Conservation (phyloP, 2,888 invertebrate species). For the Apodemia mormo region DNA sequence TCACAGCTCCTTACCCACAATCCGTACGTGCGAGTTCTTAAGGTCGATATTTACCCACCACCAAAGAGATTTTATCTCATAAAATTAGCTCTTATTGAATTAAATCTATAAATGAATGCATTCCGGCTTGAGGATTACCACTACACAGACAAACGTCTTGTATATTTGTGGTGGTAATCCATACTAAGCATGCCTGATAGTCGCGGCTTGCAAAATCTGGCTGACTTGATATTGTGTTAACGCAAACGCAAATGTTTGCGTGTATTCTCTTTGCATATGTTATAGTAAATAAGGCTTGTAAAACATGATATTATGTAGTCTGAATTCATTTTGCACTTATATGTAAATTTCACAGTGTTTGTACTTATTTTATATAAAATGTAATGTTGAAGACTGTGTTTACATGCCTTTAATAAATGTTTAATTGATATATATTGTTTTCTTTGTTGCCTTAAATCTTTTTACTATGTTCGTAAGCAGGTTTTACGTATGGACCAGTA, state of each 20-base stretch:
- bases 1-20: too few relatives aligned
- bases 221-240: background rate
- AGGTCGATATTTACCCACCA: too few relatives aligned
- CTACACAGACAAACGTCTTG: too few relatives aligned
- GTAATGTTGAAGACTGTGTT: conserved; percentile 3
- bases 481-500: too few relatives aligned
- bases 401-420: conserved; percentile 10
- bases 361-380: conserved; percentile 7
- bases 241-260: background rate
- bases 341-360: background rate
- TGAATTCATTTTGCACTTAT: background rate
- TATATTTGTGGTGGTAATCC: conserved; percentile 46
- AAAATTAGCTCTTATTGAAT: too few relatives aligned
- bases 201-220: background rate
- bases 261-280: background rate
- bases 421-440: background rate
- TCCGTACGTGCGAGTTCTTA: too few relatives aligned
- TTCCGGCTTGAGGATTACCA: too few relatives aligned
- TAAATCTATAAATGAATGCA: too few relatives aligned
- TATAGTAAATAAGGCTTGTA: background rate
- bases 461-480: too few relatives aligned
- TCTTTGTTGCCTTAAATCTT: background rate
- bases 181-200: conserved; percentile 51
- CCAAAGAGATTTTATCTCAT: too few relatives aligned
- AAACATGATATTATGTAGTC: background rate